A percentile compares a stretch with the other conserved stretches of the same genome.
phyloP scores from a whole-genome alignment of 37 sponge, comb jelly and placozoan species.

The Geodia barretti region DNA sequence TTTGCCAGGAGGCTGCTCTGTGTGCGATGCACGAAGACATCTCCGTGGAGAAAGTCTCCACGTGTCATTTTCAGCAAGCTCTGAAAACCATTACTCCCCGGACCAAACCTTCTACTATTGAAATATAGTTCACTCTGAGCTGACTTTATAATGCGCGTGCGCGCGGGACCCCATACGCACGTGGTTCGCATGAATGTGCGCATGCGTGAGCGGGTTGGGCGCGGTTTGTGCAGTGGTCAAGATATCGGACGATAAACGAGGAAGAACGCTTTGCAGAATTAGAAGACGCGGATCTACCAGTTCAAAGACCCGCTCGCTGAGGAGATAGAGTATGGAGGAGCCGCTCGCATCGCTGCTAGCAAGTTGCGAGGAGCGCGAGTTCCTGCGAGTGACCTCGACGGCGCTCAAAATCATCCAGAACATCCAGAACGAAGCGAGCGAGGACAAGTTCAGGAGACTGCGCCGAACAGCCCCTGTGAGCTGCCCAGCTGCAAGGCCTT shows the following conservation, averaged over 20 bases:
- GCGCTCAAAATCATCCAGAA: conserved; percentile 78
- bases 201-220: no score
- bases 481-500: no score
- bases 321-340: no score
- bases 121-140: no score
- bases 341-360: conserved; percentile 1
- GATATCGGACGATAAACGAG: no score
- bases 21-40: conserved; percentile 82
- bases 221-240: no score
- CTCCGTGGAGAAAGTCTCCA: neutral
- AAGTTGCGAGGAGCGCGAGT: conserved; percentile 17
- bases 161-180: no score
- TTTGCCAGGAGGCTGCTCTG: conserved; percentile 93
- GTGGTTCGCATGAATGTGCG: no score
- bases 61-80: conserved; percentile 67
- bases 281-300: no score
- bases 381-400: conserved; percentile 32
- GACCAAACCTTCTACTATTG: conserved; percentile 47
- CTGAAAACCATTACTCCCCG: conserved; percentile 64
- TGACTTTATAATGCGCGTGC: no score
- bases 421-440: conserved; percentile 62
- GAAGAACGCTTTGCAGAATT: no score
- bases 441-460: conserved; percentile 64
- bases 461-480: conserved; percentile 55
- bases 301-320: no score